Conservation (phyloP, 2,888 invertebrate species). For the Dyspetes luteomarginatus region DNA sequence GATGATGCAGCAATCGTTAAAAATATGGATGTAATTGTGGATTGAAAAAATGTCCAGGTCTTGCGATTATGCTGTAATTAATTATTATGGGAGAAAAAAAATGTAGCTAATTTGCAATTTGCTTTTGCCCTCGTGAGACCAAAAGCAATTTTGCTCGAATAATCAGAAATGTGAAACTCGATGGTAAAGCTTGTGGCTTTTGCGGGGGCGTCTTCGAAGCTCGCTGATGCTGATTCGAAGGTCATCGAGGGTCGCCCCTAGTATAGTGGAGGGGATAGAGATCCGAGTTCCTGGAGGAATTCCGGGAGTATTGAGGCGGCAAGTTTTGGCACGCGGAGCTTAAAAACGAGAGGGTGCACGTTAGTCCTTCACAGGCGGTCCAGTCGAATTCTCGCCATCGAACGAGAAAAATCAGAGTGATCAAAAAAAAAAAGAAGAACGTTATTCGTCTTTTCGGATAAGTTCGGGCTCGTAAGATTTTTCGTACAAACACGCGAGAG, state of each 20-base stretch:
- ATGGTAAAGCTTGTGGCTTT: not conserved
- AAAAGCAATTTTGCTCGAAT: not conserved
- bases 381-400: conserved; percentile 53
- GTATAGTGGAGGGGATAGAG: conserved; percentile 66
- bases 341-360: conserved; percentile 5
- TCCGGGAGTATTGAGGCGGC: conserved; percentile 69
- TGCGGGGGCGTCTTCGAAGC: conserved; percentile 61
- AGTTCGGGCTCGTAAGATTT: conserved; percentile 16
- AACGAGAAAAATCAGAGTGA: conserved; percentile 41
- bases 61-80: not conserved
- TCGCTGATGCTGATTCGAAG: conserved; percentile 67
- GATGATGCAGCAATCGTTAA: not conserved
- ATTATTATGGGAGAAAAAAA: not conserved
- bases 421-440: too few relatives aligned
- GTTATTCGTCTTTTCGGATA: not conserved
- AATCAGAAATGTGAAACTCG: not conserved
- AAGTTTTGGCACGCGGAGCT: not conserved
- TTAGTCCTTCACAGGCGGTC: conserved; percentile 37
- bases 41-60: not conserved
- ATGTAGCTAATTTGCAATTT: too few relatives aligned
- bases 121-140: too few relatives aligned
- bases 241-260: conserved; percentile 31
- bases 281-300: conserved; percentile 77
- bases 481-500: conserved; percentile 11
- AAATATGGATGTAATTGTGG: not conserved